Evolutionary conservation across 1,140 invertebrate species (phyloP), one percentile per base, ranked within the genome.

Genomic region (Drosophila mojavensis): DNA sequence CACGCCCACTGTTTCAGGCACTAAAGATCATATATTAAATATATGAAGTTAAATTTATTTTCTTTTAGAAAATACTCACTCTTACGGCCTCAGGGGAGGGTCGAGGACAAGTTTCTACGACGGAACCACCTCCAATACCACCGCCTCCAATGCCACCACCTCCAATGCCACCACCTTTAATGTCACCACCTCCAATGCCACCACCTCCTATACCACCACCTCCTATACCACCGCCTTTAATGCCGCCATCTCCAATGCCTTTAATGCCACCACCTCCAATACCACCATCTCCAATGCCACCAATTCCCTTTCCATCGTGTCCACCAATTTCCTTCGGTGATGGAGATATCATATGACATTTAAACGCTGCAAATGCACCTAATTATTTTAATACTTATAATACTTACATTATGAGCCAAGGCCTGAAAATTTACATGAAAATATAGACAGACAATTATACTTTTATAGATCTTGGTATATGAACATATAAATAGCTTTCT

Each of bases 1-100:
- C 84, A 89, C 66, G 84, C 84, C 84, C 84, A 89, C 41, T 89
- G 64, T 45, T 79, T 78, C 5, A 89, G 78, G 64, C 84, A 89
- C 84, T 89, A 68, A 48, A 75, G 61, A 58, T 28, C 17, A 33
- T 30, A 67, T 9, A 39, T 15, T 59, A 17, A 51, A 58, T 41
- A 50, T 50, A 3, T 47, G 11, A 11, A 10, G 10, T 6, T 36
- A 11, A 3, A 13, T 39, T 39, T 30, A 30, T 30, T 3, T 30
- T 30, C 28, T 0, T 28, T 1, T 17, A 17, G 4, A 13, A 39
- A 39, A 11, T 30, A 81, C 78, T 83, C 74, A 86, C 82, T 62
- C 36, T 68, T 28, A 86, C 13, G 13, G 58, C 47, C 41, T 86
- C 41, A 4, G 79, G 58, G 1, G 82, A 82, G 24, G 82, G 82